Evolutionary conservation across 2,797 vertebrate genomes (phyloP), one percentile per base, ranked within the genome.

Genomic region (Oryzias dopingdopingensis): DNA sequence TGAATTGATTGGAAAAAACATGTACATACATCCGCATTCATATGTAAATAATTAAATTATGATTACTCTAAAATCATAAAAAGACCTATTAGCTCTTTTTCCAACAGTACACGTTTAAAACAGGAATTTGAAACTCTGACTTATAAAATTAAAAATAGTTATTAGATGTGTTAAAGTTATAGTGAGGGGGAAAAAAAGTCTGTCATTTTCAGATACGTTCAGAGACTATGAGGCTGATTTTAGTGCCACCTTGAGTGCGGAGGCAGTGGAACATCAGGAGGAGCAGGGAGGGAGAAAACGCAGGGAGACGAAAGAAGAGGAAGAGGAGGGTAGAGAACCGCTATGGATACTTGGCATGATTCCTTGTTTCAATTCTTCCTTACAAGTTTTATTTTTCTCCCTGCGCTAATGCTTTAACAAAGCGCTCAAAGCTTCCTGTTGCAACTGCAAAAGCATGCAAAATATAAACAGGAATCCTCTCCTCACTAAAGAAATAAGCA

Each of bases 171-270:
- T 62, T 10, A 53, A 46, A 44, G 32, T 65, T 53, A 40, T 45
- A 41, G 52, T 68, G n/a, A 50, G 29, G 26, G 42, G 3, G 22
- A 72, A 71, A 77, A 53, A 2, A 0, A 70, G 70, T 72, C 32
- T 87, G 65, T 78, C 75, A 59, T 86, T 80, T 81, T 79, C 74
- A 91, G 87, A 90, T 63, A 66, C 69, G 57, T 90, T 87, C 80
- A 89, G 81, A 70, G 83, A 88, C 73, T 85, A 85, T 88, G 86
- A 91, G 77, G 72, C 76, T 37, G 83, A 87, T 79, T 90, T 83
- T 89, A 89, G 82, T 66, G 24, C 80, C 80, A 63, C 73, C 80
- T 63, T 67, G 48, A 82, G 79, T 18, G 74, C 77, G 68, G 85
- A 84, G 59, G 86, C 90, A 73, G 55, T 72, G 71, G 74, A 82